Percentiles rank a stretch among this genome's conserved stretches.
phyloP scores from a whole-genome alignment of 1,140 invertebrate genomes.

The Zaprionus vittiger region DNA sequence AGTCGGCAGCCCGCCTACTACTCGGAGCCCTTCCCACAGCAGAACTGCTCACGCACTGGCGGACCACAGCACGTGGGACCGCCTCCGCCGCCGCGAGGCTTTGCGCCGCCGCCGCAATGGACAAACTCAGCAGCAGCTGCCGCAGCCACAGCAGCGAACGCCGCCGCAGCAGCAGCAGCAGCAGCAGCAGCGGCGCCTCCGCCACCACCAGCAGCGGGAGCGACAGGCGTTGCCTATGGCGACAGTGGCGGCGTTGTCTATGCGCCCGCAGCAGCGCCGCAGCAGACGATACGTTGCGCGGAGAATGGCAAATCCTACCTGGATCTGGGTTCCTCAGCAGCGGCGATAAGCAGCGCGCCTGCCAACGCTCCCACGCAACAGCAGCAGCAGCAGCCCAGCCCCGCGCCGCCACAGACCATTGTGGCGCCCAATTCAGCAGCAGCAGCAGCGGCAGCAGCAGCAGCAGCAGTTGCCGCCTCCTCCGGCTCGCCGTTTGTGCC shows the following conservation, averaged over 20 bases:
- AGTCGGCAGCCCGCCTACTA: conserved; percentile 80
- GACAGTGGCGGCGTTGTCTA: conserved; percentile 73
- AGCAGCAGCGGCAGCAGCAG: conserved; percentile 4
- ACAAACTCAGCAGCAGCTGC: conserved; percentile 43
- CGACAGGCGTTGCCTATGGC: conserved; percentile 63
- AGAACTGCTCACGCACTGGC: conserved; percentile 83
- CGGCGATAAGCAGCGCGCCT: conserved; percentile 77
- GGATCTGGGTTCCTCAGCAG: conserved; percentile 91
- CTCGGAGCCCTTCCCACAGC: conserved; percentile 83
- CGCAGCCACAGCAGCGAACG: conserved; percentile 31
- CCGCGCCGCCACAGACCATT: conserved; percentile 8
- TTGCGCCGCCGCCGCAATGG: conserved; percentile 69
- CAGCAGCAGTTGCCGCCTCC: conserved; percentile 35
- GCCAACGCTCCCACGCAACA: conserved; percentile 45
- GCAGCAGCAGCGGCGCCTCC: conserved; percentile 21
- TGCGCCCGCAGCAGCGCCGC: conserved; percentile 79
- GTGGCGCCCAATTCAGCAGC: conserved; percentile 28
- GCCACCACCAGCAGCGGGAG: conserved; percentile 14
- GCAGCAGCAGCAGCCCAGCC: conserved; percentile 41
- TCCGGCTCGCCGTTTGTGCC: conserved; percentile 30
- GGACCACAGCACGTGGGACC: conserved; percentile 75
- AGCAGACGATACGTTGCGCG: conserved; percentile 93
- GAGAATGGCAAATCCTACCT: conserved; percentile 96
- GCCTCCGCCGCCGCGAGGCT: conserved; percentile 56
- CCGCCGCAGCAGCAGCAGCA: conserved; percentile 26